Conservation (phyloP, 2,113 vertebrate species). For the Picathartes gymnocephalus region DNA sequence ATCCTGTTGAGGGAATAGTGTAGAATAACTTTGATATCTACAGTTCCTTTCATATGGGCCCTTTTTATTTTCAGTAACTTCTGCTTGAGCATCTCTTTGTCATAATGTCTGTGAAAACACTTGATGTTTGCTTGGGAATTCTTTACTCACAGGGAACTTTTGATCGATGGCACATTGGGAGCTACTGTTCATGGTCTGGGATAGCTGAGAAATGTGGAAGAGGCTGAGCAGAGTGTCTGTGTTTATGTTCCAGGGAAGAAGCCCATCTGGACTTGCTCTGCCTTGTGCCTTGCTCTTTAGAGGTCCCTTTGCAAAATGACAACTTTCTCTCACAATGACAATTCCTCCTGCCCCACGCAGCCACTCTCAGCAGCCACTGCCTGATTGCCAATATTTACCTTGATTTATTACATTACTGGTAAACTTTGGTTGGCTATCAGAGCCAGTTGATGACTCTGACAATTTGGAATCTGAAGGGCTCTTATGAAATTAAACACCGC, state of each 20-base stretch:
- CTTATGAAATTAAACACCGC: conserved; percentile 63
- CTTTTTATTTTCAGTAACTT: not conserved
- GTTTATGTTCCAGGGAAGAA: conserved; percentile 14
- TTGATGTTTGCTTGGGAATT: not conserved
- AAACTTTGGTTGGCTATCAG: conserved; percentile 44
- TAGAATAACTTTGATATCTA: not conserved
- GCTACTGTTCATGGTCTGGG: conserved; percentile 19
- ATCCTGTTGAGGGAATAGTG: not conserved
- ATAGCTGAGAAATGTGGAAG: not conserved
- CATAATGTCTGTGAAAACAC: not conserved
- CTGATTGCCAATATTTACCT: conserved; percentile 60
- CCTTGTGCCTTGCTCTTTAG: not conserved
- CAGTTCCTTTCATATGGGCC: not conserved
- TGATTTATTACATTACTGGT: conserved; percentile 24
- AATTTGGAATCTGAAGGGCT: conserved; percentile 59
- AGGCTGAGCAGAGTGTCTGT: not conserved
- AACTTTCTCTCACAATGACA: not conserved
- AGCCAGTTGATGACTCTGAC: conserved; percentile 33
- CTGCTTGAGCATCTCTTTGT: not conserved
- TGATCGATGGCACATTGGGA: not conserved
- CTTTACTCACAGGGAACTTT: not conserved
- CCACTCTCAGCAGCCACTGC: not conserved
- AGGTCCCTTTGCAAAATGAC: conserved; percentile 13
- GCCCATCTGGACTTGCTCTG: conserved; percentile 18
- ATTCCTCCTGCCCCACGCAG: not conserved